phyloP scores from a whole-genome alignment of 2,797 vertebrate species.

The Cryptoblepharus egeriae region DNA sequence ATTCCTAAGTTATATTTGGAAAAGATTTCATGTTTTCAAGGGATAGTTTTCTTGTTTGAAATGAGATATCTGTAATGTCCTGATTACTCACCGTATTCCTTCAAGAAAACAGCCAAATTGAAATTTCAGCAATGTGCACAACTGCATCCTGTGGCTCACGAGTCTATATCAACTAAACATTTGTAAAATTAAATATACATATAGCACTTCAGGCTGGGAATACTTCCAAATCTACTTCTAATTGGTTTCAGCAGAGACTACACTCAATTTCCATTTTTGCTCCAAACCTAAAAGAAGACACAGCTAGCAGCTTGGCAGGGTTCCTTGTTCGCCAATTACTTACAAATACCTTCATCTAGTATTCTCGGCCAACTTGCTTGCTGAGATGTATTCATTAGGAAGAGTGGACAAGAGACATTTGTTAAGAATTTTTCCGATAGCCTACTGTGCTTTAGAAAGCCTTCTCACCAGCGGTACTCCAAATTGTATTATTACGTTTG shows the following conservation, averaged over 20 bases:
- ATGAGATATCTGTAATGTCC: constrained; percentile 6
- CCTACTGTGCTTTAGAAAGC: constrained; percentile 3
- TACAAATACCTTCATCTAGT: background rate
- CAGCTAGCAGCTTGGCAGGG: constrained; percentile 32
- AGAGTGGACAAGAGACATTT: constrained; percentile 21
- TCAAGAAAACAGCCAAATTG: background rate
- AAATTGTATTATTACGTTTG: constrained; percentile 12
- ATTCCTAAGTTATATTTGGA: background rate
- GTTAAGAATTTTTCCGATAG: background rate
- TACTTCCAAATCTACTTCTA: constrained; percentile 27
- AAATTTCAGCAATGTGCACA: background rate
- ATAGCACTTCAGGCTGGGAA: background rate
- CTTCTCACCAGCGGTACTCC: constrained; percentile 17
- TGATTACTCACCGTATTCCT: background rate
- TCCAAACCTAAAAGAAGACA: constrained; percentile 16
- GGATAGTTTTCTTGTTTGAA: background rate
- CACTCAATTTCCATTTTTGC: constrained; percentile 14
- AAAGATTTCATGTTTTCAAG: background rate
- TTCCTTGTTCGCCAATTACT: background rate
- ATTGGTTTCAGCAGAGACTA: constrained; percentile 1
- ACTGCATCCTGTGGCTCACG: background rate
- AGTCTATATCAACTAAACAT: constrained; percentile 1
- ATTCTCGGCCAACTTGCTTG: background rate
- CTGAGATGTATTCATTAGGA: constrained; percentile 14
- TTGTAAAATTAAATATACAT: background rate